phyloP scores from a whole-genome alignment of 2,888 invertebrate genomes.

The Chrysotoxum bicinctum region DNA sequence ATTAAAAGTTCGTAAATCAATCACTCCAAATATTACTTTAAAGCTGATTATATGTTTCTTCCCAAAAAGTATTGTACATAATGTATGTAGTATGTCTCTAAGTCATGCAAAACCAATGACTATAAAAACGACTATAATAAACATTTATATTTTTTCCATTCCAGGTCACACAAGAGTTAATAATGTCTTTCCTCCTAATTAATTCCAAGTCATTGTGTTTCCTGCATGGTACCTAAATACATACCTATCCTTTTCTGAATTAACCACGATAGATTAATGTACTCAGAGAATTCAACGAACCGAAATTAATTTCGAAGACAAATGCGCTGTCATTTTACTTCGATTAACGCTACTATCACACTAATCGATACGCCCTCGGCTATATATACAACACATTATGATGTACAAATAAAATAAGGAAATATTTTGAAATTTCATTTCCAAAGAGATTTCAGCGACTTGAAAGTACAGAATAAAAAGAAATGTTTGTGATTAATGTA shows the following conservation, averaged over 20 bases:
- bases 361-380: constrained; percentile 28
- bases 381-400: neutral
- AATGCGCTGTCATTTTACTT: constrained; percentile 36
- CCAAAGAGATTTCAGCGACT: neutral
- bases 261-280: constrained; percentile 30
- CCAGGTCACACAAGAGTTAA: constrained; percentile 3
- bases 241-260: constrained; percentile 7
- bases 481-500: constrained; percentile 15
- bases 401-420: neutral
- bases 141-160: neutral
- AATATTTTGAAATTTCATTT: constrained; percentile 2
- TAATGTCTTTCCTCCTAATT: constrained; percentile 41
- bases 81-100: too few species aligned
- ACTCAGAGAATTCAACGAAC: constrained; percentile 23
- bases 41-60: too few species aligned
- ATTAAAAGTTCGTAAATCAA: too few species aligned
- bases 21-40: too few species aligned
- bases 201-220: constrained; percentile 32
- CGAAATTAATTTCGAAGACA: constrained; percentile 44
- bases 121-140: neutral
- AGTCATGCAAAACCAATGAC: neutral
- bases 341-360: constrained; percentile 36
- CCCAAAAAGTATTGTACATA: too few species aligned
- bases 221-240: constrained; percentile 19
- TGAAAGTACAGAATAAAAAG: neutral